Percentiles rank a stretch among this genome's conserved stretches.
Conservation (phyloP, 1,140 invertebrate genomes). For the Penaeus chinensis region DNA sequence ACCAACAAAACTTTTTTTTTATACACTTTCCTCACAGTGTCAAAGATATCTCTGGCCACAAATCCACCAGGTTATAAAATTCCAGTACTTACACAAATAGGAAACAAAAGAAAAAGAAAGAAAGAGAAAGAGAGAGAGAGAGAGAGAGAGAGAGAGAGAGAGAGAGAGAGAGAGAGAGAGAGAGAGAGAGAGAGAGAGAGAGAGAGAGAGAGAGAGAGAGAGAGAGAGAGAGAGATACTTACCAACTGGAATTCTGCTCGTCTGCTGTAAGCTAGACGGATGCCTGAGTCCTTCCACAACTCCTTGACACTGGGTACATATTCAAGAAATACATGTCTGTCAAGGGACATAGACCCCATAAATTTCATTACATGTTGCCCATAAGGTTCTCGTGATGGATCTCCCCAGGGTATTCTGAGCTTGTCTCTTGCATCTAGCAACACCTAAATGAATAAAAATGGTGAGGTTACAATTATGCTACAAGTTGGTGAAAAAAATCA, state of each 20-base stretch:
- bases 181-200: no score
- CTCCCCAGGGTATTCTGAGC: slow-evolving; percentile 91
- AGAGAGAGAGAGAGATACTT: slow-evolving; percentile 68
- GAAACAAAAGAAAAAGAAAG: no score
- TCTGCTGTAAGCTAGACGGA: slow-evolving; percentile 88
- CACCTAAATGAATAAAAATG: slow-evolving; percentile 77
- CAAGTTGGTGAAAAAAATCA: slow-evolving; percentile 32
- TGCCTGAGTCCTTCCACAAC: slow-evolving; percentile 90
- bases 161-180: no score
- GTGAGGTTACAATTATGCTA: neutral
- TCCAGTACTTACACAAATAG: no score
- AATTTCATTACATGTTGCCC: slow-evolving; percentile 74
- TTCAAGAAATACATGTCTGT: slow-evolving; percentile 83
- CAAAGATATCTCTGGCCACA: no score
- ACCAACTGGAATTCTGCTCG: slow-evolving; percentile 96
- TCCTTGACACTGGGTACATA: slow-evolving; percentile 84
- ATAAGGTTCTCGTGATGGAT: slow-evolving; percentile 80
- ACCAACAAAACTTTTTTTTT: no score
- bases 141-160: no score
- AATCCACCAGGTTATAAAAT: no score
- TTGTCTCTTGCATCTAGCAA: slow-evolving; percentile 95
- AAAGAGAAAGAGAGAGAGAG: no score
- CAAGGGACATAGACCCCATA: slow-evolving; percentile 80
- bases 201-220: no score
- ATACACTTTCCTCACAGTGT: no score